Evolutionary conservation across 2,888 invertebrate species (phyloP).

Genomic region (Selenia dentaria): DNA sequence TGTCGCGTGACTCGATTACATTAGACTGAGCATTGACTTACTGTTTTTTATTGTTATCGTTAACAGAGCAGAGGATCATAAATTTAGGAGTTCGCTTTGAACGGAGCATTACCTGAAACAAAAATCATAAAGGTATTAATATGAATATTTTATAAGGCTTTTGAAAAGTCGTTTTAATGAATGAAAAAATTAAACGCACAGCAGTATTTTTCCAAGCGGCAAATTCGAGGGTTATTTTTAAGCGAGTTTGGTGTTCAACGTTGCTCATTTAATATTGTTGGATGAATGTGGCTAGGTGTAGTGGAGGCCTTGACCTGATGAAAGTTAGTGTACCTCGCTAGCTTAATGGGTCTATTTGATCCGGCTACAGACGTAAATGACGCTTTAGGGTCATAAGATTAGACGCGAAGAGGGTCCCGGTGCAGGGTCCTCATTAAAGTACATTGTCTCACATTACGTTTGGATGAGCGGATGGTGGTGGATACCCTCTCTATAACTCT

Average conservation of each 20-base stretch:
- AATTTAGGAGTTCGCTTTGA: slow-evolving; percentile 17
- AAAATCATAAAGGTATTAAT: slow-evolving; percentile 27
- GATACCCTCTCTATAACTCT: slow-evolving; percentile 22
- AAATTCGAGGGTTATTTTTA: slow-evolving; percentile 6
- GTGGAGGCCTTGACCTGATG: slow-evolving; percentile 19
- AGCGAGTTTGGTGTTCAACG: slow-evolving; percentile 4
- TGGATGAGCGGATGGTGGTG: slow-evolving; percentile 33
- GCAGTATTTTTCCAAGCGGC: slow-evolving; percentile 10
- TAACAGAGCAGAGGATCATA: slow-evolving; percentile 18
- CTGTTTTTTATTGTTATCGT: slow-evolving; percentile 32
- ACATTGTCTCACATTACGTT: slow-evolving; percentile 47
- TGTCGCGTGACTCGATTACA: slow-evolving; percentile 35
- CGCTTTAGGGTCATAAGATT: slow-evolving; percentile 46
- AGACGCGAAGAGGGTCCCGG: slow-evolving; percentile 32
- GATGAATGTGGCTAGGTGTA: slow-evolving; percentile 5
- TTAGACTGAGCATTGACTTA: slow-evolving; percentile 31
- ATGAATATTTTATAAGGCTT: slow-evolving; percentile 25
- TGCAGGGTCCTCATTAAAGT: slow-evolving; percentile 45
- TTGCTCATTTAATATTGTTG: slow-evolving; percentile 13
- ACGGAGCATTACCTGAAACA: slow-evolving; percentile 44
- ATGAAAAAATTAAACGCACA: slow-evolving; percentile 13
- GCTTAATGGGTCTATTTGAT: slow-evolving; percentile 30
- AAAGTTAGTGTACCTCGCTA: slow-evolving; percentile 11
- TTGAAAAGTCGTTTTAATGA: slow-evolving; percentile 16
- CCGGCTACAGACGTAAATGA: slow-evolving; percentile 40